Evolutionary conservation across 2,888 invertebrate genomes (phyloP).

Genomic region (Mesorhabditis belari): DNA sequence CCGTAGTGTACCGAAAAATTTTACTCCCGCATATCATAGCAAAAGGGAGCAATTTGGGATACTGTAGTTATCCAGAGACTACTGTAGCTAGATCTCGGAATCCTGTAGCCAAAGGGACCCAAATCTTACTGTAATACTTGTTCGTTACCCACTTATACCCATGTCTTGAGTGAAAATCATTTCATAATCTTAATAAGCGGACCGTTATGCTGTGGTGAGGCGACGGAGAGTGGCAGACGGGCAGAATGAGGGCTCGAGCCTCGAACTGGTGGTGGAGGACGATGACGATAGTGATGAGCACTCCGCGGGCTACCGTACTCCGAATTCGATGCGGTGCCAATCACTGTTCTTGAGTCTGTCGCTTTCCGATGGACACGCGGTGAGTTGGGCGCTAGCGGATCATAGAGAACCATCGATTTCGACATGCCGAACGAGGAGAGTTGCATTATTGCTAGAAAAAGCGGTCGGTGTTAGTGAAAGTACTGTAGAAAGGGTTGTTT

Average conservation of each 20-base stretch:
- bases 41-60: too few relatives aligned
- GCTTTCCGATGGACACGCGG: conserved; percentile 5
- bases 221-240: conserved; percentile 23
- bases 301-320: background rate
- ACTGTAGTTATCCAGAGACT: too few relatives aligned
- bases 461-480: too few relatives aligned
- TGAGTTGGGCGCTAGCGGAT: conserved; percentile 11
- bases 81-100: too few relatives aligned
- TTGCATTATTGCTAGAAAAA: conserved; percentile 16
- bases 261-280: too few relatives aligned
- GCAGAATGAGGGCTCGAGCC: conserved; percentile 1
- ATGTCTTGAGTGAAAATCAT: too few relatives aligned
- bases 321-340: background rate
- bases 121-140: too few relatives aligned
- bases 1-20: too few relatives aligned
- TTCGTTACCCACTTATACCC: too few relatives aligned
- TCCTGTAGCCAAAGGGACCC: too few relatives aligned
- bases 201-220: conserved; percentile 17
- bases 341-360: conserved; percentile 6
- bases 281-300: background rate
- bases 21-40: too few relatives aligned
- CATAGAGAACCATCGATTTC: conserved; percentile 44
- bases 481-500: too few relatives aligned
- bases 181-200: background rate
- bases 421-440: conserved; percentile 39